phyloP scores from a whole-genome alignment of 2,797 vertebrate species.

The Acanthis flammea region DNA sequence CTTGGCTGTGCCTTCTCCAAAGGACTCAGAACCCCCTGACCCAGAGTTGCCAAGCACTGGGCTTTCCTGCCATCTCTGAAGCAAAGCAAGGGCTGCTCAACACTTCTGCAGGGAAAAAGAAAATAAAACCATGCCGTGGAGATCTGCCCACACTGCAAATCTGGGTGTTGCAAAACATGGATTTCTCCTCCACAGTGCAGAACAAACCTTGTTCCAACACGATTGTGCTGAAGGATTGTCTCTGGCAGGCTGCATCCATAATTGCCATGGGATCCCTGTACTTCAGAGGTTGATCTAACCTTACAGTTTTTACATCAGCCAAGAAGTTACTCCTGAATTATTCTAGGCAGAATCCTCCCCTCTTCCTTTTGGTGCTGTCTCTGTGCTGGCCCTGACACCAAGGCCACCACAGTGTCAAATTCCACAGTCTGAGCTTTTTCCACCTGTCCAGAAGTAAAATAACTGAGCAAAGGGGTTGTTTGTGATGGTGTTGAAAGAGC shows the following conservation, averaged over 20 bases:
- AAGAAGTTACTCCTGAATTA: neutral
- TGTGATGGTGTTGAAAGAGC: neutral
- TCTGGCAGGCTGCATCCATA: neutral
- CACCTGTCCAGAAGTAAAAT: neutral
- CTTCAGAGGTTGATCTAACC: neutral
- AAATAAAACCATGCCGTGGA: neutral
- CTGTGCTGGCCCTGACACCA: neutral
- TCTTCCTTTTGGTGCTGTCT: neutral
- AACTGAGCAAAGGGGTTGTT: neutral
- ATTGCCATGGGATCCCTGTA: rapidly evolving
- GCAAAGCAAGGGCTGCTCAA: neutral
- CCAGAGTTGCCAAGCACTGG: neutral
- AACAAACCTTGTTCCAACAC: neutral
- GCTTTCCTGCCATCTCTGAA: neutral
- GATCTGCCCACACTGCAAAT: neutral
- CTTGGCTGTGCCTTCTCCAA: neutral
- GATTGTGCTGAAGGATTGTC: neutral
- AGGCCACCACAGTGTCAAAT: neutral
- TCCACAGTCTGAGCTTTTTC: neutral
- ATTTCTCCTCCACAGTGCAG: neutral
- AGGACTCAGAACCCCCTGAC: neutral
- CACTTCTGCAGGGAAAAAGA: neutral
- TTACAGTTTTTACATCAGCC: neutral
- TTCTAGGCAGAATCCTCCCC: rapidly evolving
- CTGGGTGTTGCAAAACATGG: neutral